Base-by-base conservation (phyloP, 2,888 invertebrate species). In the Poecilus cupreus region DNA sequence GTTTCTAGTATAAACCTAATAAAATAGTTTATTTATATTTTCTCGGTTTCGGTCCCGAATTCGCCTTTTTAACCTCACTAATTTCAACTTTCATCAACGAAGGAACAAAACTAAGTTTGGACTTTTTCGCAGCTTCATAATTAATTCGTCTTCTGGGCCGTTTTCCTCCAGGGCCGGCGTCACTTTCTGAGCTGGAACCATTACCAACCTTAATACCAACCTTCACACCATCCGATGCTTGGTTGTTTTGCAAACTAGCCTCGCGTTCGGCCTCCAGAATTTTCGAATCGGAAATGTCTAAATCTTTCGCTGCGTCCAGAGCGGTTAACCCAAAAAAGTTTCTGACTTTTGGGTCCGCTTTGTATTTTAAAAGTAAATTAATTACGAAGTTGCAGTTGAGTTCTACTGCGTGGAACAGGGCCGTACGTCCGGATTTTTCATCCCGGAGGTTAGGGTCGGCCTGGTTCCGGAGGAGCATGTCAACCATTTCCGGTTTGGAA, bases 391-490 rank as follows among this genome's bases (percentile, higher is more conserved):
- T 75, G 20, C 43, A 84, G 0, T 89, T 86, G 4, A 88, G 87
- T 1, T 88, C 88, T 0, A 90, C 89, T 0, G 91, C 91, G 0
- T 90, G 85, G 70, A 90, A 91, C 0, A 92, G 81, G 0, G 92
- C 90, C 0, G 91, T 91, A 79, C 90, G 87, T 24, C 92, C 92
- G 81, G 89, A 87, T 77, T 88, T 90, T 54, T 90, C 89, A 87
- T 89, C 90, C 22, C 83, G 83, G 0, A 87, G 68, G 84, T 91
- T 90, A 0, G 88, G 84, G 1, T 85, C 79, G 0, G 90, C 89
- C 0, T 87, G 85, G 0, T 86, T 85, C 0, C 87, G 85, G 0
- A 89, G 77, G 1, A 92, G 82, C 0, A 88, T 54, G 10, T 86
- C 83, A 0, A 90, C 90, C 51, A 89, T 89, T 1, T 87, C 86